A percentile compares a stretch with the other conserved stretches of the same genome.
Evolutionary conservation across 2,113 vertebrate species (phyloP).

Genomic region (Anguilla japonica): DNA sequence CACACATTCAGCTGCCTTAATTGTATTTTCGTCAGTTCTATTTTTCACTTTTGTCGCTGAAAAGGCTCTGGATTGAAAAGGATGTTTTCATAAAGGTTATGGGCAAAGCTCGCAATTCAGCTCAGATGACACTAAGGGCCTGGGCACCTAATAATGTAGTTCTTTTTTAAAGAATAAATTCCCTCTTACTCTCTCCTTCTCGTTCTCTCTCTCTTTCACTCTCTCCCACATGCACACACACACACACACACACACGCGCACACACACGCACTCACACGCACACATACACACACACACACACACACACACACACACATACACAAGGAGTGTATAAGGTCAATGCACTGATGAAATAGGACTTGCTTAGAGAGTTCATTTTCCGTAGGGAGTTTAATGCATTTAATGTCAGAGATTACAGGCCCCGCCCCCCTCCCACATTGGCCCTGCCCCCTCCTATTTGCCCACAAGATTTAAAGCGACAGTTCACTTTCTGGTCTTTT

Average conservation of each 20-base stretch:
- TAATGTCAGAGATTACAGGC: neutral
- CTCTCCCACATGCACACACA: conserved; percentile 38
- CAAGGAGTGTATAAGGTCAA: neutral
- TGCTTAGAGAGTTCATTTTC: neutral
- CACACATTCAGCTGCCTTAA: neutral
- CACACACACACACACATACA: neutral
- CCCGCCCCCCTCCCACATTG: neutral
- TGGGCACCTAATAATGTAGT: no score
- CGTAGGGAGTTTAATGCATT: neutral
- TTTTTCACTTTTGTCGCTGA: neutral
- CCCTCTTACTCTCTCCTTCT: no score
- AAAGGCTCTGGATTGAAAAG: neutral
- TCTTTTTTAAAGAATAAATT: no score
- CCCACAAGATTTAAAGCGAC: no score
- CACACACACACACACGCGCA: conserved; percentile 35
- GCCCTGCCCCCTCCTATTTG: no score
- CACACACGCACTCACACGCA: conserved; percentile 18
- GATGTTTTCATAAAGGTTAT: neutral
- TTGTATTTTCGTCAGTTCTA: neutral
- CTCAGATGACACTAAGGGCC: no score
- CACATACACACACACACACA: conserved; percentile 48
- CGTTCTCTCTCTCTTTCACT: conserved; percentile 11
- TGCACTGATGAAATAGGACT: neutral
- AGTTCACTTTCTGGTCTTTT: no score
- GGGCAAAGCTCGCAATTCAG: no score